Evolutionary conservation across 2,888 invertebrate genomes (phyloP).

Genomic region (Drosophila neutralis): DNA sequence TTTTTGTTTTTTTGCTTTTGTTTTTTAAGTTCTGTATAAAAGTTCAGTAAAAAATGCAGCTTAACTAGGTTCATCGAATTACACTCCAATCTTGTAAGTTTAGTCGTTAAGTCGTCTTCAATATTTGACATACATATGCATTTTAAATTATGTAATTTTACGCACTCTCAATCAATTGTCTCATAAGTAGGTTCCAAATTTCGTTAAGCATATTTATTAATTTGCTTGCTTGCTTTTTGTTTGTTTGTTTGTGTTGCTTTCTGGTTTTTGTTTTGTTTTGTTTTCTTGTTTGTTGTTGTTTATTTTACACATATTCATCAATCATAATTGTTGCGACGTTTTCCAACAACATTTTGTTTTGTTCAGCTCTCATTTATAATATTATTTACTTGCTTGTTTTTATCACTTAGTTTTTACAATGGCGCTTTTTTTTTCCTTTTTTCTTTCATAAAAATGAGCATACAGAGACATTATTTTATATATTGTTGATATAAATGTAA

Average conservation of each 20-base stretch:
- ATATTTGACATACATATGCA: conserved; percentile 49
- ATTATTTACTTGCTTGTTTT: conserved; percentile 68
- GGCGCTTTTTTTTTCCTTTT: conserved; percentile 72
- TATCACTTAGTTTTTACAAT: conserved; percentile 85
- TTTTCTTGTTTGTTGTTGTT: conserved; percentile 9
- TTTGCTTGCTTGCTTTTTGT: conserved; percentile 1
- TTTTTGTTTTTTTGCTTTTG: conserved; percentile 19
- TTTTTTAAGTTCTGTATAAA: conserved; percentile 74
- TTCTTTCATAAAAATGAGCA: conserved; percentile 60
- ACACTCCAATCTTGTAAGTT: conserved; percentile 56
- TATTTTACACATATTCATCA: conserved; percentile 59
- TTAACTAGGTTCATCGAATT: conserved; percentile 77
- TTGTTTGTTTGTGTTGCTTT: conserved; percentile 19
- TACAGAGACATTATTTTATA: conserved; percentile 59
- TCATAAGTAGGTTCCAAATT: conserved; percentile 53
- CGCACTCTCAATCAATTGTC: conserved; percentile 43
- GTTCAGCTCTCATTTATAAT: conserved; percentile 48
- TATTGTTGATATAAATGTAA: conserved; percentile 47
- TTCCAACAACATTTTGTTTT: conserved; percentile 39
- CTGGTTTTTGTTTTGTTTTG: conserved; percentile 8
- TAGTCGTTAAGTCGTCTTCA: conserved; percentile 36
- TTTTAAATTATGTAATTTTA: conserved; percentile 32
- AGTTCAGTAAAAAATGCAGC: conserved; percentile 83
- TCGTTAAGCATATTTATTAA: conserved; percentile 32
- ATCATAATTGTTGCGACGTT: conserved; percentile 44